Base-by-base conservation (phyloP, 2,888 invertebrate species). In the Tryphoninae sp. region DNA sequence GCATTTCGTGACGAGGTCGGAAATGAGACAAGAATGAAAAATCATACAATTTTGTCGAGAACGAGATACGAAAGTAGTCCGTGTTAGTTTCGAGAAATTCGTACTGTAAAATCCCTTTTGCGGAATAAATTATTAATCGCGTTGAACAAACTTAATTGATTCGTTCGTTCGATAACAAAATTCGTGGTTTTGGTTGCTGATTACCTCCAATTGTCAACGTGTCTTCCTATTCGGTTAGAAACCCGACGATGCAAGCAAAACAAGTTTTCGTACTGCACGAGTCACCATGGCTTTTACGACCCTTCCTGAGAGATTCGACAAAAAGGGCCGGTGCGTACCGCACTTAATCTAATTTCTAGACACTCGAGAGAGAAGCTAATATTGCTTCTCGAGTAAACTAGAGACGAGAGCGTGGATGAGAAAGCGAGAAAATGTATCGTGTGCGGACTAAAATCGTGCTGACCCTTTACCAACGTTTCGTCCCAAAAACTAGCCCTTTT, bases 281-380 rank as follows among this genome's bases (percentile, higher is more conserved):
- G 58, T 26, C 11, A 45, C 64, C 23, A 16, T 45, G 65, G 58
- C 65, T 59, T 9, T n/a, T 4, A 13, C 59, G 45, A 64, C 68
- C 33, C 65, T 59, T 65, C 23, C 23, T 26, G 33, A 59, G 42
- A 40, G 51, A 51, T 61, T 42, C 67, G 49, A 16, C 78, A 64
- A 68, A 68, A 79, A 79, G 62, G 61, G 51, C 55, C 19, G 67
- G 55, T 55, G 16, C 55, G 68, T 51, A 58, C 42, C 22, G 6
- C 62, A 74, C 45, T 73, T 88, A 89, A 89, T 89, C 88, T 86
- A 89, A 89, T 89, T 88, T 88, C 83, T 81, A 75, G 80, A 84
- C 88, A 87, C 88, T 89, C 84, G 81, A 76, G 72, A 62, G 55
- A 49, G 13, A 74, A 67, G 61, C 19, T 59, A 49, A 64, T 64